Evolutionary conservation across 2,888 invertebrate species (phyloP), one percentile per base, ranked within the genome.

Genomic region (Eupithecia insigniata): DNA sequence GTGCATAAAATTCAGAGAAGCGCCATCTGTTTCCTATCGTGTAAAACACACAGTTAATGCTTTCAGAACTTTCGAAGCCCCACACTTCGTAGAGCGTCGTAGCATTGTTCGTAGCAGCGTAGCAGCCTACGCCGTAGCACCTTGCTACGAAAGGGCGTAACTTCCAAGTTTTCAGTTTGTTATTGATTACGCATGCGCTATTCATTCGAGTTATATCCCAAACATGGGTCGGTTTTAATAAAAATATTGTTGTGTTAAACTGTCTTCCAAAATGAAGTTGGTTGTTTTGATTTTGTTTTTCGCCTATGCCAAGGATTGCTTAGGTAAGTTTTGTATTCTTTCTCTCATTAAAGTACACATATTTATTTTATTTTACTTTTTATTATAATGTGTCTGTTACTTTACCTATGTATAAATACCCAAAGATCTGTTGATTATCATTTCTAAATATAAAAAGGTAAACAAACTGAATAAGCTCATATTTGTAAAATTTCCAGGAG

Each of bases 181-280:
- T 93, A 93, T 92, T 85, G 93, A 93, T 93, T 87, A 87, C 92
- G 90, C 91, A 79, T 88, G 93, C 93, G 92, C 84, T 22, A 22
- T 73, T 55, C 81, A 83, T 84, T 77, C 73, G 51, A 72, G 61
- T n/a, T 30, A 3, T n/a, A 34, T 62, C 34, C 73, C 85, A 87
- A 88, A 87, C 83, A 89, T 87, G 87, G 78, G 74, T 72, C 73
- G 67, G 75, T 84, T 73, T 26, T 84, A 84, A 78, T 74, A 71
- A 32, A 66, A 28, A 26, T 28, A 64, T 69, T 65, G 70, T 68
- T 75, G 74, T 51, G 75, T 67, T 62, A 71, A 79, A 64, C 46
- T 64, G 64, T 67, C 71, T 74, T 71, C 70, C 58, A 86, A 84
- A 81, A 92, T 92, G 93, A 91, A 89, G 82, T 73, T 87, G 46